Conservation (phyloP, 2,797 vertebrate genomes). For the Enteromius unitaeniatus region DNA sequence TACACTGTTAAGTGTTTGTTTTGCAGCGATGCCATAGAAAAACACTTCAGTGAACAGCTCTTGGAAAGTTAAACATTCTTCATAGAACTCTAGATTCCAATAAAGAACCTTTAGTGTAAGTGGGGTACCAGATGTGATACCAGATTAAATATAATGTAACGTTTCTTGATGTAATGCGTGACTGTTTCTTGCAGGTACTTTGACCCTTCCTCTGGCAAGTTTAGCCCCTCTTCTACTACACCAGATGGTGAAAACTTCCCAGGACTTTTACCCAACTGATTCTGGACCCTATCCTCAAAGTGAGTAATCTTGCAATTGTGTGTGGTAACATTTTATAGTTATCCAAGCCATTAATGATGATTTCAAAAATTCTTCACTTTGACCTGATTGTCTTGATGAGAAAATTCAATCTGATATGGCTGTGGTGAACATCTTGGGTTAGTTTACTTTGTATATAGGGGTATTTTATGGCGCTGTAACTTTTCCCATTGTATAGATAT, state of each 20-base stretch:
- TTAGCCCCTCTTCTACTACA: constrained; percentile 77
- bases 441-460: not conserved
- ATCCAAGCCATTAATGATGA: constrained; percentile 81
- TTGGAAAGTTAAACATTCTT: not conserved
- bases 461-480: not conserved
- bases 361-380: constrained; percentile 94
- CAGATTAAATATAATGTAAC: not conserved
- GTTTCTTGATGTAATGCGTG: not conserved
- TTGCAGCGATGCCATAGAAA: not conserved
- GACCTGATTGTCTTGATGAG: constrained; percentile 92
- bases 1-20: not conserved
- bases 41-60: not conserved
- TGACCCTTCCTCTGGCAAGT: constrained; percentile 85
- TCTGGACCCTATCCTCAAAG: constrained; percentile 93
- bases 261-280: constrained; percentile 90
- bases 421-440: too few relatives aligned
- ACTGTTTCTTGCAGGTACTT: constrained; percentile 78
- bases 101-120: not conserved
- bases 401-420: constrained; percentile 72
- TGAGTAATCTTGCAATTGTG: constrained; percentile 58
- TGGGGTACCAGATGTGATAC: not conserved
- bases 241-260: constrained; percentile 81
- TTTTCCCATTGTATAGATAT: constrained; percentile 77
- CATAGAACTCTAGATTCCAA: not conserved
- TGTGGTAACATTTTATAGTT: not conserved